Conservation (phyloP, 2,113 vertebrate genomes). For the Alectura lathami region DNA sequence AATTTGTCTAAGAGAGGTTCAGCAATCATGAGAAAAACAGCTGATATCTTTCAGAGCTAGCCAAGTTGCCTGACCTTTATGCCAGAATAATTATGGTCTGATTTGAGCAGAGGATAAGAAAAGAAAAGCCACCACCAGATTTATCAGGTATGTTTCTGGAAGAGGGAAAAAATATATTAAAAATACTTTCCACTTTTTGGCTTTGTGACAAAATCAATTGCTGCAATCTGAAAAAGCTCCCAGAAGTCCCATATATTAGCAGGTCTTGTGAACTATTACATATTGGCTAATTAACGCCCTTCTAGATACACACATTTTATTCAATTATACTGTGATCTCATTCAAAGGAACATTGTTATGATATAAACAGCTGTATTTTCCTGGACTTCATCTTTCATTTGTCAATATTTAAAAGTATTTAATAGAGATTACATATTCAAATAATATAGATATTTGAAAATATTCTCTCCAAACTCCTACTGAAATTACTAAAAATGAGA, state of each 20-base stretch:
- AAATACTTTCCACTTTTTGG: slow-evolving; percentile 32
- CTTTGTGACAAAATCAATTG: slow-evolving; percentile 62
- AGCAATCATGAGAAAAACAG: slow-evolving; percentile 81
- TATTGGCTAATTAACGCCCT: slow-evolving; percentile 65
- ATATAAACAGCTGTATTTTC: slow-evolving; percentile 46
- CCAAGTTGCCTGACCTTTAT: slow-evolving; percentile 77
- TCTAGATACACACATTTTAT: slow-evolving; percentile 59
- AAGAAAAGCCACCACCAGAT: slow-evolving; percentile 53
- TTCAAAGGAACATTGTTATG: slow-evolving; percentile 37
- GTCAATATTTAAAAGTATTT: not conserved
- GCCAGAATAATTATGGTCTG: slow-evolving; percentile 78
- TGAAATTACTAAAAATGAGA: not conserved
- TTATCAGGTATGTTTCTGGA: slow-evolving; percentile 74
- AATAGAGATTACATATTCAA: not conserved
- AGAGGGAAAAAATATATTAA: not conserved
- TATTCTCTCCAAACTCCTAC: not conserved
- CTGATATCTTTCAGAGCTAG: slow-evolving; percentile 78
- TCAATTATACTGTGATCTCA: slow-evolving; percentile 63
- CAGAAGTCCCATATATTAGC: slow-evolving; percentile 57
- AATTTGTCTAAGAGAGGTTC: slow-evolving; percentile 82
- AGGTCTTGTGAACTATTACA: slow-evolving; percentile 43
- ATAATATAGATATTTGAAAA: not conserved
- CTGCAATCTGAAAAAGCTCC: slow-evolving; percentile 53
- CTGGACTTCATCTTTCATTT: not conserved
- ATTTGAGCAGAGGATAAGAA: slow-evolving; percentile 68